Conservation (phyloP, 2,113 vertebrate species). For the Petromus typicus region DNA sequence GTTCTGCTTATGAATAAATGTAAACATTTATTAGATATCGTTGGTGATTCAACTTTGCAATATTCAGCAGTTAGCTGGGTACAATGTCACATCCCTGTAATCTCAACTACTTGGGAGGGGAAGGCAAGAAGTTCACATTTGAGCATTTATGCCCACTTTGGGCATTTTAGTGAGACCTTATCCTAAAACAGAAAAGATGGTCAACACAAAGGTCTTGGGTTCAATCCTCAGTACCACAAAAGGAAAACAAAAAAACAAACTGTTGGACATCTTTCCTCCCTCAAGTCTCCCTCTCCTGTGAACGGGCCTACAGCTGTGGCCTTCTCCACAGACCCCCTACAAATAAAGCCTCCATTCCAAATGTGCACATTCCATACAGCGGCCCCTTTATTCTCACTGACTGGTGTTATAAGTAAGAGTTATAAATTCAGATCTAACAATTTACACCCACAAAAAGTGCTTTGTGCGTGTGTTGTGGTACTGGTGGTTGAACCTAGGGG, state of each 20-base stretch:
- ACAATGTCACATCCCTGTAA: neutral
- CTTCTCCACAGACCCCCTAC: neutral
- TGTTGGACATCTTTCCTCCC: neutral
- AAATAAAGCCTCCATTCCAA: neutral
- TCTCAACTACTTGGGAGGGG: neutral
- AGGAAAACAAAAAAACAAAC: neutral
- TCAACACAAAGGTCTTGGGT: neutral
- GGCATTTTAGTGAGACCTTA: neutral
- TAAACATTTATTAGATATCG: neutral
- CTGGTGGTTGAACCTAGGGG: neutral
- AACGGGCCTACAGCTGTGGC: neutral
- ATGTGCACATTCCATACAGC: neutral
- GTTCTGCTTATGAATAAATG: constrained; percentile 8
- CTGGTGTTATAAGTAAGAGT: neutral
- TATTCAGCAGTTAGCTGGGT: neutral
- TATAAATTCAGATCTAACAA: neutral
- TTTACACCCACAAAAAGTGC: neutral
- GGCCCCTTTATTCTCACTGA: neutral
- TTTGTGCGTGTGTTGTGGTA: neutral
- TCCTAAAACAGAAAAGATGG: neutral
- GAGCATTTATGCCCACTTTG: neutral
- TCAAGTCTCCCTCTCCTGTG: neutral
- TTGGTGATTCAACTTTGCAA: neutral
- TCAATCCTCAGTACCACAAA: neutral
- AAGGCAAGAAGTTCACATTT: neutral